These are phyloP conservation scores for Bufo gargarizans DNA, from an alignment of 2,113 vertebrate genomes.

Conservation along the genomic window DNA sequence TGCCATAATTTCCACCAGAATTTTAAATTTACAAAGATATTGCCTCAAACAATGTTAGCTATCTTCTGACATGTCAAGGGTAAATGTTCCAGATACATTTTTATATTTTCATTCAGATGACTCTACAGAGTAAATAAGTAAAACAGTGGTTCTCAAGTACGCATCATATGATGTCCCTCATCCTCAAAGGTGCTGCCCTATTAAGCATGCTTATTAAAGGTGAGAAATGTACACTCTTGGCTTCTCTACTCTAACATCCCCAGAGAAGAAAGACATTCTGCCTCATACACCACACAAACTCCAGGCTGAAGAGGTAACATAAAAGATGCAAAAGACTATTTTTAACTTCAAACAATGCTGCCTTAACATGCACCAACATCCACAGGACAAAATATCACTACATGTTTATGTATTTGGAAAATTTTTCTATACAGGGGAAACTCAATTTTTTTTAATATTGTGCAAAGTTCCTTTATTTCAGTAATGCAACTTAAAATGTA, in stretches of 20 bases:
- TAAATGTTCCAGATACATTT: neutral
- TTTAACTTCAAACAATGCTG: conserved; percentile 1
- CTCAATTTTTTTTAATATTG: too few species aligned
- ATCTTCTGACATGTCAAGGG: too few species aligned
- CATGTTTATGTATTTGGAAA: too few species aligned
- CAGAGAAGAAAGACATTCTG: conserved; percentile 29
- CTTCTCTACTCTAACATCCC: conserved; percentile 37
- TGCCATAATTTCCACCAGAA: too few species aligned
- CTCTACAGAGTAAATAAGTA: neutral
- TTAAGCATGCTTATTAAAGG: conserved; percentile 55
- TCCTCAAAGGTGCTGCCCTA: conserved; percentile 47
- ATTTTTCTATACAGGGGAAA: too few species aligned
- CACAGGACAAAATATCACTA: neutral
- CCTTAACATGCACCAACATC: neutral
- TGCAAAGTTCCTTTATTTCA: too few species aligned
- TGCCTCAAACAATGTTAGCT: too few species aligned
- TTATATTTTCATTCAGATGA: neutral
- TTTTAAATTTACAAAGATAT: too few species aligned
- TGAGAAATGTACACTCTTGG: conserved; percentile 52
- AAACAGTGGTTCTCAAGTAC: neutral
- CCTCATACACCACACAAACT: conserved; percentile 16
- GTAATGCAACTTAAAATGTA: too few species aligned
- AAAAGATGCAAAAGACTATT: conserved; percentile 16
- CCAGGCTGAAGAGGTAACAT: conserved; percentile 18
- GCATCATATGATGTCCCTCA: conserved; percentile 5